Percentiles rank a stretch among this genome's conserved stretches.
Evolutionary conservation across 2,888 invertebrate species (phyloP).

Genomic region (Adela reaumurella): DNA sequence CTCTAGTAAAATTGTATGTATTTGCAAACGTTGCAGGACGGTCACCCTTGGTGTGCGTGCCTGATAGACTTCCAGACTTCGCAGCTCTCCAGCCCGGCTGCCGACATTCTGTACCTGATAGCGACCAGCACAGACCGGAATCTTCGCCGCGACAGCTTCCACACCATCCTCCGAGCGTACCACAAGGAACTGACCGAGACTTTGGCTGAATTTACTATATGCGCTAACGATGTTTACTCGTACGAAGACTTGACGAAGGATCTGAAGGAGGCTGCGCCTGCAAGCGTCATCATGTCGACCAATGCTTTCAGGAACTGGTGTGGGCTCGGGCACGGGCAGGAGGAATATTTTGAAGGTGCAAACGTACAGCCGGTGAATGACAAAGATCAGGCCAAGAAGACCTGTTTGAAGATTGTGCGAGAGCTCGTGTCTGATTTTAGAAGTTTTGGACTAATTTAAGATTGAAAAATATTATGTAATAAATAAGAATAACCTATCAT

Average conservation of each 20-base stretch:
- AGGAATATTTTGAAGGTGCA: conserved; percentile 41
- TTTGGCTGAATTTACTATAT: conserved; percentile 17
- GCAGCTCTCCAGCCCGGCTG: conserved; percentile 32
- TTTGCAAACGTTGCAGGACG: conserved; percentile 21
- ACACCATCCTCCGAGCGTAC: conserved; percentile 25
- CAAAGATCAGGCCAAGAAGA: conserved; percentile 21
- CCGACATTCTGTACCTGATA: conserved; percentile 34
- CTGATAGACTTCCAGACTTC: conserved; percentile 42
- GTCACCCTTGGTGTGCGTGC: conserved; percentile 27
- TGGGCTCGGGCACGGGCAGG: conserved; percentile 29
- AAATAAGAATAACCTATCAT: no score
- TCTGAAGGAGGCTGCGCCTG: conserved; percentile 28
- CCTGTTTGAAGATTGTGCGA: conserved; percentile 22
- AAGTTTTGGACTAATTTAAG: conserved; percentile 19
- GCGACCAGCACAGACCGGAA: conserved; percentile 27
- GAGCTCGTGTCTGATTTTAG: conserved; percentile 32
- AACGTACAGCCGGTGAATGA: conserved; percentile 19
- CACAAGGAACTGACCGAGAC: conserved; percentile 23
- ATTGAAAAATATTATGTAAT: no score
- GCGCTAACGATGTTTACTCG: conserved; percentile 21
- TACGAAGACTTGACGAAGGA: conserved; percentile 26
- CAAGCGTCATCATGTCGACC: conserved; percentile 36
- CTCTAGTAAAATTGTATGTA: no score
- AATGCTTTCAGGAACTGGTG: conserved; percentile 37
- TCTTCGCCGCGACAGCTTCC: conserved; percentile 21